Conservation (phyloP, 1,140 invertebrate genomes). For the Himalopsyche phryganea region DNA sequence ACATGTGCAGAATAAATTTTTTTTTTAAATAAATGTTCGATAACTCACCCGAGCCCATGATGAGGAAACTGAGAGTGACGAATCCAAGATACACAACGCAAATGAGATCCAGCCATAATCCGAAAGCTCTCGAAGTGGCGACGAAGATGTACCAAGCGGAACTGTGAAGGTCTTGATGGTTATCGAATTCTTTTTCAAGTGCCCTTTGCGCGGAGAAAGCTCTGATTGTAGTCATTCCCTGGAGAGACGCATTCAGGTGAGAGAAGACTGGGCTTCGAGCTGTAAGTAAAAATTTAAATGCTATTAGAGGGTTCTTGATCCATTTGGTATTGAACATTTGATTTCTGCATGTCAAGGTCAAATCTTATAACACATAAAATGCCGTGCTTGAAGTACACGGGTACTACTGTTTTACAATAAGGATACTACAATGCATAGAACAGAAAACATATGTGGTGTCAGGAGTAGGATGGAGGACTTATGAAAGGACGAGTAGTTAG, state of each 20-base stretch:
- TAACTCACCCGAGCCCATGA: conserved; percentile 54
- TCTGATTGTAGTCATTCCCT: conserved; percentile 85
- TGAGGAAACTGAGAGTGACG: conserved; percentile 67
- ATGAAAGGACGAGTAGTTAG: too few relatives aligned
- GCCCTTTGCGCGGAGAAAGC: conserved; percentile 77
- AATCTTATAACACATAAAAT: neutral
- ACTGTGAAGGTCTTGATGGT: conserved; percentile 70
- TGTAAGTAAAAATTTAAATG: conserved; percentile 36
- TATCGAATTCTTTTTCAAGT: conserved; percentile 77
- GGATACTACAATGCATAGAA: neutral
- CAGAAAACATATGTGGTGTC: neutral
- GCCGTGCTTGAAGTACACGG: neutral
- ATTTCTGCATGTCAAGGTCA: neutral
- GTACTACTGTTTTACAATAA: neutral
- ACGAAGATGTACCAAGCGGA: conserved; percentile 66
- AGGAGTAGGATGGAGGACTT: too few relatives aligned
- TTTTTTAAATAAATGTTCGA: neutral
- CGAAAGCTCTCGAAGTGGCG: conserved; percentile 64
- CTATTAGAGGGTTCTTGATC: neutral
- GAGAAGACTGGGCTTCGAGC: conserved; percentile 80
- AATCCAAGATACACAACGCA: conserved; percentile 69
- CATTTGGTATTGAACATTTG: neutral
- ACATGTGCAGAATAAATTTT: too few relatives aligned
- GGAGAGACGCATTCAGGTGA: conserved; percentile 82
- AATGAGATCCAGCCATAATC: conserved; percentile 74